Conservation (phyloP, 2,113 vertebrate species). For the Nycticryphes semicollaris region DNA sequence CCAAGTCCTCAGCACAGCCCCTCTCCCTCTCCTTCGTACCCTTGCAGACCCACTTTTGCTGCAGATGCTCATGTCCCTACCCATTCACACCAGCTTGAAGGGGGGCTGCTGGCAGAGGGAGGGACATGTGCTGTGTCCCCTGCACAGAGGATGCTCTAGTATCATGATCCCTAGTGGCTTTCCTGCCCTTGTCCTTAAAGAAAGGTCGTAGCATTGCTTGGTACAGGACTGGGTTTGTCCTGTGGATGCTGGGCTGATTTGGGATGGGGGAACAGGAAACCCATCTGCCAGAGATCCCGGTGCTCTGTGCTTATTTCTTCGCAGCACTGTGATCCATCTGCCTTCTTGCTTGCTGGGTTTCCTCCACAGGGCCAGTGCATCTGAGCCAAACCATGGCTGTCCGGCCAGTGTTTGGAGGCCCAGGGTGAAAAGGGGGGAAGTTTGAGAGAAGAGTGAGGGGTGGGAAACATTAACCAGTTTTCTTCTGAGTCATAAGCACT, state of each 20-base stretch:
- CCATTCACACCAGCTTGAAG: fast-evolving
- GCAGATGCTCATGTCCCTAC: neutral
- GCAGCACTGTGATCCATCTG: neutral
- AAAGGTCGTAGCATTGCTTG: fast-evolving
- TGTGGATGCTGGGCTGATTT: neutral
- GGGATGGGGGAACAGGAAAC: neutral
- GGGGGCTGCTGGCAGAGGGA: neutral
- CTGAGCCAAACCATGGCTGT: neutral
- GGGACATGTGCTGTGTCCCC: fast-evolving
- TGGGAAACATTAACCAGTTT: neutral
- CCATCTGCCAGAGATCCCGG: fast-evolving
- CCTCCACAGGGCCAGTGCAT: neutral
- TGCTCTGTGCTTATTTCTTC: neutral
- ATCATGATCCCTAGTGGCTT: neutral
- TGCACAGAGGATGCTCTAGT: neutral
- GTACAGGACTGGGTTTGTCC: neutral
- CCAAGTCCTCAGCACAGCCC: neutral
- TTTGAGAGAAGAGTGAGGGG: neutral
- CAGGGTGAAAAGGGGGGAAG: neutral
- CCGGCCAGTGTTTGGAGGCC: neutral
- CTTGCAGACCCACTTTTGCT: neutral
- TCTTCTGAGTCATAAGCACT: neutral
- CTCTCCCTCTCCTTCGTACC: neutral
- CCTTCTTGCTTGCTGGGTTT: neutral
- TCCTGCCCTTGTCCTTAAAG: neutral